phyloP scores from a whole-genome alignment of 2,888 invertebrate species.

The Dryocosmus kuriphilus region DNA sequence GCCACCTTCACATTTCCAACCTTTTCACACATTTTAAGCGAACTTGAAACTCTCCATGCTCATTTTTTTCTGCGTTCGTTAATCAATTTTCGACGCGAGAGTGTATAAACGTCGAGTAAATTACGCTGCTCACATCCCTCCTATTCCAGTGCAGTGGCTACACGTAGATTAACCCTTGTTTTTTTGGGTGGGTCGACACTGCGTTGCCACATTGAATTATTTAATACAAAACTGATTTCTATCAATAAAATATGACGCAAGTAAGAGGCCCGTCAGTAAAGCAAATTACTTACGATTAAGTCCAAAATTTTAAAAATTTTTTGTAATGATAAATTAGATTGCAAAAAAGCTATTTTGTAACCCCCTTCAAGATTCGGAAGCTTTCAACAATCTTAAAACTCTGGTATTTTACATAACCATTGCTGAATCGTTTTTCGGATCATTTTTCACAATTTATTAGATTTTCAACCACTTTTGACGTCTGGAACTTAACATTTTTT shows the following conservation, averaged over 20 bases:
- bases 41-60: conserved; percentile 5
- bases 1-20: conserved; percentile 35
- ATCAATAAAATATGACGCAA: not conserved
- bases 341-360: too few species aligned
- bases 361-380: too few species aligned
- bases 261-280: too few species aligned
- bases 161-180: not conserved
- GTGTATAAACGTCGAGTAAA: not conserved
- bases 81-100: not conserved
- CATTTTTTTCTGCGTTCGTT: conserved; percentile 1
- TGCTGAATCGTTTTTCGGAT: too few species aligned
- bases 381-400: too few species aligned
- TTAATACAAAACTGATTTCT: not conserved
- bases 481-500: too few species aligned
- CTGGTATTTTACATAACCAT: too few species aligned
- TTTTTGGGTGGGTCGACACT: not conserved
- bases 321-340: too few species aligned
- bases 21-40: conserved; percentile 15
- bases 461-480: too few species aligned
- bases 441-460: too few species aligned
- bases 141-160: not conserved
- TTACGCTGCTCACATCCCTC: not conserved
- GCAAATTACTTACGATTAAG: too few species aligned
- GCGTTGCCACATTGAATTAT: not conserved
- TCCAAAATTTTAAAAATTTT: too few species aligned